phyloP scores from a whole-genome alignment of 1,140 invertebrate genomes.

The Sesamia nonagrioides region DNA sequence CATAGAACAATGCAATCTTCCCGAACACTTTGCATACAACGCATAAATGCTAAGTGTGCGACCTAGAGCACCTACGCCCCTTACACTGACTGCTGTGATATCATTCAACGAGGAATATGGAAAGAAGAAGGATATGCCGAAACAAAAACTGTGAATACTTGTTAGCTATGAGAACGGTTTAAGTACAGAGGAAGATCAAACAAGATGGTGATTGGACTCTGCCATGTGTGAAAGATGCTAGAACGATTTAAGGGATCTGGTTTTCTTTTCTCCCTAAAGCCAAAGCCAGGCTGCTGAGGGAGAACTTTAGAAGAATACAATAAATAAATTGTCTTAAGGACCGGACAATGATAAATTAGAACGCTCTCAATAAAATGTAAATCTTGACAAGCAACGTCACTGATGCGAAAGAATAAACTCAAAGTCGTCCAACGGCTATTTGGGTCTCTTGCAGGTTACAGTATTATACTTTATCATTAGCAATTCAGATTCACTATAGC shows the following conservation, averaged over 20 bases:
- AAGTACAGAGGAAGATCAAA: neutral
- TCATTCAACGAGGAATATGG: neutral
- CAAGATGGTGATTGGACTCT: neutral
- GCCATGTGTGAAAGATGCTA: neutral
- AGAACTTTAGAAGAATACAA: neutral
- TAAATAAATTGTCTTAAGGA: too few relatives aligned
- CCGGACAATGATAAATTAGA: too few relatives aligned
- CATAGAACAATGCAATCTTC: conserved; percentile 6
- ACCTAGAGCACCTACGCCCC: conserved; percentile 24
- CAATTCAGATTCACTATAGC: too few relatives aligned
- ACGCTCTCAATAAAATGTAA: too few relatives aligned
- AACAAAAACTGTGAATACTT: neutral
- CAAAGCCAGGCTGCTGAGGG: neutral
- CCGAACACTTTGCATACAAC: conserved; percentile 13
- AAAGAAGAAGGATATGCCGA: neutral
- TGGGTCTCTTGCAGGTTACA: too few relatives aligned
- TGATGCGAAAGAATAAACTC: too few relatives aligned
- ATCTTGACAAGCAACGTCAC: too few relatives aligned
- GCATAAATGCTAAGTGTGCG: conserved; percentile 14
- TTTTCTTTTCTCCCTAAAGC: too few relatives aligned
- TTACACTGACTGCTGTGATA: conserved; percentile 11
- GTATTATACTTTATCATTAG: too few relatives aligned
- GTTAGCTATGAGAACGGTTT: too few relatives aligned
- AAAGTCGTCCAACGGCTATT: too few relatives aligned
- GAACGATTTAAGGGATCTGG: too few relatives aligned